phyloP scores from a whole-genome alignment of 1,140 invertebrate genomes.

The Drosophila chauvacae region DNA sequence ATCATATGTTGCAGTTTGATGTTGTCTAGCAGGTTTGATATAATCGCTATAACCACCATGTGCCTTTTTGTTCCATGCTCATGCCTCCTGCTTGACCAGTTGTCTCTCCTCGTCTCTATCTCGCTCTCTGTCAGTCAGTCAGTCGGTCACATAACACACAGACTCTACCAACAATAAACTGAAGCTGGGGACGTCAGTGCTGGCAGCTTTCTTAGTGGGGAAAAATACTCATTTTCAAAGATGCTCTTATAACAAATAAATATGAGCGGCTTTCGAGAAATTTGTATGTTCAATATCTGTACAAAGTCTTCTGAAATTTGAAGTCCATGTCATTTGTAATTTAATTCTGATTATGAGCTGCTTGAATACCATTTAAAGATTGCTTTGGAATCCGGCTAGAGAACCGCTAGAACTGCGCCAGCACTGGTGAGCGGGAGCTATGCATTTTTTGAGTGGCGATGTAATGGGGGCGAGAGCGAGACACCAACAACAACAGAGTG shows the following conservation, averaged over 20 bases:
- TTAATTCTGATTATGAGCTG: not conserved
- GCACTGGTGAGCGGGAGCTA: slow-evolving; percentile 12
- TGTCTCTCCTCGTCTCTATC: not conserved
- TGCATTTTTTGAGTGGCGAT: slow-evolving; percentile 10
- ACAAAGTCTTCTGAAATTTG: not conserved
- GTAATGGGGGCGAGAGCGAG: slow-evolving; percentile 28
- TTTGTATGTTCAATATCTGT: not conserved
- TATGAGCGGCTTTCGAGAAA: no score
- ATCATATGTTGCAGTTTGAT: slow-evolving; percentile 39
- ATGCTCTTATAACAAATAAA: not conserved
- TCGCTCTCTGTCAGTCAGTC: slow-evolving; percentile 32
- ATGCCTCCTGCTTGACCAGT: slow-evolving; percentile 54
- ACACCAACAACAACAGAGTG: slow-evolving; percentile 43
- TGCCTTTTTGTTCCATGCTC: slow-evolving; percentile 24
- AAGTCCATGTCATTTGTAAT: not conserved
- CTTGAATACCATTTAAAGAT: not conserved
- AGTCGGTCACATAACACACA: slow-evolving; percentile 38
- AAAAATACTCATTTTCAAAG: not conserved
- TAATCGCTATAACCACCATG: slow-evolving; percentile 50
- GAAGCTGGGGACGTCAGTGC: slow-evolving; percentile 7
- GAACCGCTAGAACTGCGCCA: not conserved
- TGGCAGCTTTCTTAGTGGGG: slow-evolving; percentile 4
- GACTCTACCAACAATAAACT: not conserved
- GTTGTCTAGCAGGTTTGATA: slow-evolving; percentile 43
- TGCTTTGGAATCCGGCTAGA: not conserved